phyloP scores from a whole-genome alignment of 1,140 invertebrate genomes.

The Drosophila sturtevanti region DNA sequence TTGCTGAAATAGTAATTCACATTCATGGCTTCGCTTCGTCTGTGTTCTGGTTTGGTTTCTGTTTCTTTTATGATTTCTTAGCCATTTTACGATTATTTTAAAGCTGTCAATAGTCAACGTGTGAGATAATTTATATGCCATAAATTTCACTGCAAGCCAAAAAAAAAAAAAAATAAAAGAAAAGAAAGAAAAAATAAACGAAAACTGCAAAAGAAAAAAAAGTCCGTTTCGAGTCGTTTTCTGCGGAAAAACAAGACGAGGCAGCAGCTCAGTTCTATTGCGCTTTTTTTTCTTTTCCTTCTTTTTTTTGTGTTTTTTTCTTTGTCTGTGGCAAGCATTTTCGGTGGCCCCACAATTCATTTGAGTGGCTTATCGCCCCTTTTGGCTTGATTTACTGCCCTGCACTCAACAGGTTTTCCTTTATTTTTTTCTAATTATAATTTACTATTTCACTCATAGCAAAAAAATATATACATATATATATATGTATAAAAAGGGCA shows the following conservation, averaged over 20 bases:
- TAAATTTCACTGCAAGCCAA: conserved; percentile 76
- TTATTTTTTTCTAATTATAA: conserved; percentile 51
- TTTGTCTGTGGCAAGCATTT: conserved; percentile 54
- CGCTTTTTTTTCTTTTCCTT: conserved; percentile 8
- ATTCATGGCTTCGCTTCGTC: conserved; percentile 64
- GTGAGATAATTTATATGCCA: conserved; percentile 82
- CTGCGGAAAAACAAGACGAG: conserved; percentile 16
- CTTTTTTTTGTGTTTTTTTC: background rate
- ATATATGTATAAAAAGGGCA: background rate
- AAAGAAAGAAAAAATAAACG: background rate
- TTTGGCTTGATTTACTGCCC: conserved; percentile 76
- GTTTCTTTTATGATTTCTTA: conserved; percentile 77
- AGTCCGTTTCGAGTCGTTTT: conserved; percentile 17
- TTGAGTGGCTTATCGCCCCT: conserved; percentile 77
- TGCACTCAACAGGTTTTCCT: conserved; percentile 53
- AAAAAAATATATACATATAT: background rate
- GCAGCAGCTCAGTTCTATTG: conserved; percentile 31
- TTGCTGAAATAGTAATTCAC: conserved; percentile 79
- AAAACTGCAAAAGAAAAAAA: background rate
- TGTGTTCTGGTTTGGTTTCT: conserved; percentile 52
- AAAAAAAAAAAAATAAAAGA: background rate
- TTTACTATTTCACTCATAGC: conserved; percentile 47
- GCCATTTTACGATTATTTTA: conserved; percentile 80
- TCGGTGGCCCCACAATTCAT: conserved; percentile 58
- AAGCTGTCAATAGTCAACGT: conserved; percentile 81